Base-by-base conservation (phyloP, 2,113 vertebrate species). In the Mungos mungo region DNA sequence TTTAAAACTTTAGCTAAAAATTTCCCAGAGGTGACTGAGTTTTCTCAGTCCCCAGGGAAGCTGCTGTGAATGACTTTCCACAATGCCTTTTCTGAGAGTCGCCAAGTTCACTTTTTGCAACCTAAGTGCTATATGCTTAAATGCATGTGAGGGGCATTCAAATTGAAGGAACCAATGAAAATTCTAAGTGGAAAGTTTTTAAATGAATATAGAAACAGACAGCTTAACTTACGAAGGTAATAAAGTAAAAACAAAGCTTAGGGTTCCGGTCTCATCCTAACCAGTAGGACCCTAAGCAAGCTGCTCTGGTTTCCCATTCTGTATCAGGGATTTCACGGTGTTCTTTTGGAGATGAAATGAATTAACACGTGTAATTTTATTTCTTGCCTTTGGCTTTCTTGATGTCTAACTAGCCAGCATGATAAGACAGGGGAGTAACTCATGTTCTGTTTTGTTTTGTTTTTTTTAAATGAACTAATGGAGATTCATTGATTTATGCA, bases 401-500 rank as follows among this genome's bases (percentile, higher is more conserved):
- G 29, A 69, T 47, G 33, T 89, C 89, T 66, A 96, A 87, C 79
- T 79, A 84, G 14, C 76, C 12, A 25, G 66, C 18, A 19, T 19
- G 41, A 76, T 45, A 63, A 69, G 66, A 83, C 18, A 54, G 33
- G 33, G 35, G 52, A 77, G 71, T 88, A 96, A 93, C 45, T 93
- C 74, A 65, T 45, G 71, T 74, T 93, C 93, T 93, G 60, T 50
- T 81, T 85, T 84, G 9, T 25, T 27, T 41, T 14, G 71, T 81
- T 45, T 45, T 66, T 68, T 87, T 89, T 79, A 19, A 95, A 88
- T 92, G 90, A 96, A 96, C 93, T 95, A 83, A 97, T 93, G 82
- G 86, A 83, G 54, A 97, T 57, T 95, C 93, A 94, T 93, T 98
- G 98, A 97, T 97, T 97, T 98, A 97, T 74, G 47, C 95, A 97